phyloP scores from a whole-genome alignment of 1,140 invertebrate genomes.

The Cyphomyrmex costatus region DNA sequence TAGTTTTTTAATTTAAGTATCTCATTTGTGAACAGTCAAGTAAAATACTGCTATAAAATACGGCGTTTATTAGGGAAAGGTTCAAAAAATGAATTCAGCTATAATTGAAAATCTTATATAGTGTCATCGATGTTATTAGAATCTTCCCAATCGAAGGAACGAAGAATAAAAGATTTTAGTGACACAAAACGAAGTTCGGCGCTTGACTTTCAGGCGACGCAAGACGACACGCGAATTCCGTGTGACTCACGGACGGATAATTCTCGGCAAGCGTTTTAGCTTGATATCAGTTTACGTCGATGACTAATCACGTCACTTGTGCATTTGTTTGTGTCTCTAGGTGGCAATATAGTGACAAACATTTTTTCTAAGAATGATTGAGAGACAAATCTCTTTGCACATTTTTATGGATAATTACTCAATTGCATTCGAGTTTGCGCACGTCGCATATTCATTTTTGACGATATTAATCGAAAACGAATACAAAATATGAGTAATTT shows the following conservation, averaged over 20 bases:
- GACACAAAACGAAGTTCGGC: too few relatives aligned
- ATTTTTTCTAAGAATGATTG: slow-evolving; percentile 12
- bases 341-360: not conserved
- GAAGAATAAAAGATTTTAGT: not conserved
- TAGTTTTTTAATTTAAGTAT: too few relatives aligned
- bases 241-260: slow-evolving; percentile 71
- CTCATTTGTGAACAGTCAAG: too few relatives aligned
- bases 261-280: slow-evolving; percentile 63
- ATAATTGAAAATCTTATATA: not conserved
- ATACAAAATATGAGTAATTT: not conserved
- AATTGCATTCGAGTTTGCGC: not conserved
- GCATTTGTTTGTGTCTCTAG: not conserved
- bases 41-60: too few relatives aligned
- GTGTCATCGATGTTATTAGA: not conserved
- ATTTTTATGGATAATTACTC: slow-evolving; percentile 18
- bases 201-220: slow-evolving; percentile 11
- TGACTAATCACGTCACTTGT: slow-evolving; percentile 71
- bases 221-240: not conserved
- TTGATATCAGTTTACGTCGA: slow-evolving; percentile 67
- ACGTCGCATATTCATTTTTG: not conserved
- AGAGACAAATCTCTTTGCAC: not conserved
- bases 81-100: too few relatives aligned
- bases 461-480: not conserved
- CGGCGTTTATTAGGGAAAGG: too few relatives aligned
- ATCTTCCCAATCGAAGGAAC: not conserved